Evolutionary conservation across 2,888 invertebrate species (phyloP).

Genomic region (Teleiodes luculella): DNA sequence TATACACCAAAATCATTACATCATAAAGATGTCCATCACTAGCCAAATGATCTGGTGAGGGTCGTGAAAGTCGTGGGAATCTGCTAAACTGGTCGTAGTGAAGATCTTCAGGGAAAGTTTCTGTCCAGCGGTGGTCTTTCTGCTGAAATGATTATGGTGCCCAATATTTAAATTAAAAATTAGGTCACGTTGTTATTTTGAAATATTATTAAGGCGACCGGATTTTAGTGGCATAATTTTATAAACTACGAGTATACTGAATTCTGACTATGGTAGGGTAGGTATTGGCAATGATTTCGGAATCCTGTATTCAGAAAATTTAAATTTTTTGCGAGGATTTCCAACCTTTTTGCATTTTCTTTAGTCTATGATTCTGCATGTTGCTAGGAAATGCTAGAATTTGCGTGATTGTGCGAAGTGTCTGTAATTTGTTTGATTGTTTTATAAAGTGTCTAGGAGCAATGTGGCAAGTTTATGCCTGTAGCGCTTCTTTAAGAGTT

Average conservation of each 20-base stretch:
- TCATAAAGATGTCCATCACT: neutral
- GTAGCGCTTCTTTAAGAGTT: neutral
- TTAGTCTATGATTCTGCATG: neutral
- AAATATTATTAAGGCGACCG: too few species aligned
- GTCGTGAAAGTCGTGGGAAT: too few species aligned
- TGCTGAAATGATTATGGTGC: too few species aligned
- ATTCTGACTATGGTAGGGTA: too few species aligned
- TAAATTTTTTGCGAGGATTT: too few species aligned
- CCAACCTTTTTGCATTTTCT: neutral
- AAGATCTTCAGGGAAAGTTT: neutral
- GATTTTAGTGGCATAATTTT: too few species aligned
- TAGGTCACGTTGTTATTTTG: too few species aligned
- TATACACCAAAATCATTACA: neutral
- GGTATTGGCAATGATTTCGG: too few species aligned
- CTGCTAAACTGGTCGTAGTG: too few species aligned
- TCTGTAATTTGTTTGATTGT: neutral
- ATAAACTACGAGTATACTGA: too few species aligned
- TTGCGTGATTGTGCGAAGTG: neutral
- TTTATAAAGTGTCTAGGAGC: neutral
- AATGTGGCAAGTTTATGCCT: neutral
- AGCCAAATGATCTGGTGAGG: neutral
- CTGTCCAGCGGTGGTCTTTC: neutral
- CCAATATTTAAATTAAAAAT: too few species aligned
- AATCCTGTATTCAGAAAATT: too few species aligned
- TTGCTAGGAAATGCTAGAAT: neutral